Base-by-base conservation (phyloP, 2,888 invertebrate species). In the Bellardia bayeri region DNA sequence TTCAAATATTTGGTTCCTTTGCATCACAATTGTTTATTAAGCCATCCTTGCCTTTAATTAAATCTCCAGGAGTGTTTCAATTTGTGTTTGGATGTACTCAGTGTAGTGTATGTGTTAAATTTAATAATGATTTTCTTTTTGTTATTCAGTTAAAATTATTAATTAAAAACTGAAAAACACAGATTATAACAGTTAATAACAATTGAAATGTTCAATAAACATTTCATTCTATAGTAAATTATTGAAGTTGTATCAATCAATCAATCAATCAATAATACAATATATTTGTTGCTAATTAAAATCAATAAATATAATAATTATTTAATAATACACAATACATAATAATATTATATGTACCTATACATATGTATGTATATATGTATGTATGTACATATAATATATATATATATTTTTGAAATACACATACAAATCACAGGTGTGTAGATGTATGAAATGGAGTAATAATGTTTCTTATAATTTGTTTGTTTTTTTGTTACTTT, bases 261-360 rank as follows among this genome's bases (percentile, higher is more conserved):
- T 81, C 6, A 69, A 63, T 69, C n/a, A 74, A 40, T 78, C 8
- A 76, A 64, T 83, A 78, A 64, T 83, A 63, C 49, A 75, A 81
- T 85, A 85, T 81, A 85, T 81, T 85, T 85, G 54, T 69, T 56
- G 14, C 85, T 85, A 85, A 81, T 85, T 85, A 85, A 85, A 85
- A 85, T 81, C 85, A 85, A 85, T 85, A 85, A 37, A 75, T 80
- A 75, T 80, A 80, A 56, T 56, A 74, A 82, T 45, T 45, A 16
- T 72, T 56, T 71, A 61, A 40, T 61, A 51, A 45, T 54, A 33
- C 37, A 45, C 68, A 16, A 69, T 69, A 51, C 23, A 54, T 69
- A n/a, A 37, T 58, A 11, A 33, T 54, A 11, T 56, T 64, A 56
- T 33, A 30, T 45, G 42, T 33, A 23, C 23, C 23, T 23, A 33